Evolutionary conservation across 2,113 vertebrate genomes (phyloP), one percentile per base, ranked within the genome.

Genomic region (Nyctereutes procyonoides): DNA sequence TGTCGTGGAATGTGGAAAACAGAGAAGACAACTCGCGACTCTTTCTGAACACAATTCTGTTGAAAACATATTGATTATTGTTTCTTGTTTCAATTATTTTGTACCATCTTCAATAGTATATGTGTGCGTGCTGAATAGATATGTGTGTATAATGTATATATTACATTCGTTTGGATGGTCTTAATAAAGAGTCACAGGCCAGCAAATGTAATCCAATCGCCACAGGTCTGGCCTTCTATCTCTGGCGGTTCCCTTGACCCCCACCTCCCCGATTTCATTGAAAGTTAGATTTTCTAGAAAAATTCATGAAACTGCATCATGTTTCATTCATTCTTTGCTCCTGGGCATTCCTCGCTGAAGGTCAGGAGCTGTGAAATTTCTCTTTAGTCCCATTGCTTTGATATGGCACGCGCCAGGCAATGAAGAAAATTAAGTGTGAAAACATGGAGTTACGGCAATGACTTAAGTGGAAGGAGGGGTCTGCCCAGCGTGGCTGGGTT

Each of bases 351-450:
- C 97, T 98, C 81, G 88, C 97, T 97, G 97, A 98, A 98, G 98
- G 98, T 98, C 96, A 98, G 98, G 89, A 98, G 98, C 85, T 96
- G 12, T 98, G 98, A 98, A 98, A 99, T 99, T 98, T 98, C 98
- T 96, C 98, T 98, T 98, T 98, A 98, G 98, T 98, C 97, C 98
- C 98, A 95, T 97, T 95, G 96, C 98, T 99, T 99, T 99, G 98
- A 98, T 98, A 99, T 95, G 90, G 96, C 96, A 90, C 93, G 89
- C 98, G 93, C 98, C 87, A 90, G 98, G 98, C 98, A 98, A 98
- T 98, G 97, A 98, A 94, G 97, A 96, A 98, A 98, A 98, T 98
- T 98, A 97, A 98, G 97, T 96, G 97, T 98, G 97, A 95, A 58
- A 80, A 98, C 98, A 98, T 26, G 94, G 95, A 98, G 98, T 98